Percentiles rank a stretch among this genome's conserved stretches.
Conservation (phyloP, 2,797 vertebrate species). For the Enoplosus armatus region DNA sequence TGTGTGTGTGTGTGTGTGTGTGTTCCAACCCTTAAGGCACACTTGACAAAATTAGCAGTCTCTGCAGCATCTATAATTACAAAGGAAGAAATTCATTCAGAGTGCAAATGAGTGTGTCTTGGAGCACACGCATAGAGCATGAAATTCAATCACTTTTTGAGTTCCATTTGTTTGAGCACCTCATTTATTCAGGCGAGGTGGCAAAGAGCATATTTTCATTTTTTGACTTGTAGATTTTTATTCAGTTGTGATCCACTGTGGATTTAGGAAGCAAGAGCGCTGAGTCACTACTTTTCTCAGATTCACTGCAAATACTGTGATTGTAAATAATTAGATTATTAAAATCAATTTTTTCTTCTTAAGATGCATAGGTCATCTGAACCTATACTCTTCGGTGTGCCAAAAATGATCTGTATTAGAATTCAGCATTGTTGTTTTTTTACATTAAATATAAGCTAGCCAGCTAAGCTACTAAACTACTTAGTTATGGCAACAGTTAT, state of each 20-base stretch:
- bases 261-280: not conserved
- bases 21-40: slow-evolving; percentile 20
- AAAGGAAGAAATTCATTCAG: slow-evolving; percentile 46
- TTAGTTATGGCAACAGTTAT: not conserved
- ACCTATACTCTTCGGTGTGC: not conserved
- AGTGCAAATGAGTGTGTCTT: slow-evolving; percentile 41
- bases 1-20: slow-evolving; percentile 80
- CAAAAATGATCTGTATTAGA: not conserved
- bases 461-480: not conserved
- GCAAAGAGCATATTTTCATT: slow-evolving; percentile 24
- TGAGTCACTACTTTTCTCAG: not conserved
- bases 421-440: not conserved
- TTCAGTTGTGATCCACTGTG: not conserved
- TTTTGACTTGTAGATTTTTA: slow-evolving; percentile 33
- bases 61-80: slow-evolving; percentile 47
- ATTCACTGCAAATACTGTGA: not conserved
- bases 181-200: slow-evolving; percentile 30
- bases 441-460: not conserved
- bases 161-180: slow-evolving; percentile 39
- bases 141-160: slow-evolving; percentile 42
- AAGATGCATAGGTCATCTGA: not conserved
- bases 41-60: slow-evolving; percentile 21
- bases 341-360: not conserved
- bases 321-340: too few species aligned
- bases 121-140: slow-evolving; percentile 16